Conservation (phyloP, 2,113 vertebrate genomes). For the Hippopotamus amphibius region DNA sequence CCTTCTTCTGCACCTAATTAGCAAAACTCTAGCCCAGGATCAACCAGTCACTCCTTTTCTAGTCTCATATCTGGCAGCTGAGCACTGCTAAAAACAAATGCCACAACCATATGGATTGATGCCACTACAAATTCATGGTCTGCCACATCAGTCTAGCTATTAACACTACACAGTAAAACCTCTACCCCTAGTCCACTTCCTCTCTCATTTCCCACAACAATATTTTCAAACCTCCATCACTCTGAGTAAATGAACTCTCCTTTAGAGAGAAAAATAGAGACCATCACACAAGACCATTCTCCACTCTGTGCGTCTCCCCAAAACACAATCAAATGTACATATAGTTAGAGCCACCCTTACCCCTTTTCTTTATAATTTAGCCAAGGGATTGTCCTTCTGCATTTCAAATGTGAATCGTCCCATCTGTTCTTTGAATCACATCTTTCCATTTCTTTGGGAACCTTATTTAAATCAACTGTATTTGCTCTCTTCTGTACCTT, state of each 20-base stretch:
- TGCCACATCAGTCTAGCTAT: conserved; percentile 47
- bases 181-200: not conserved
- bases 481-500: not conserved
- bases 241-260: conserved; percentile 32
- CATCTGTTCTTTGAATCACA: conserved; percentile 35
- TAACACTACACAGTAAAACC: conserved; percentile 29
- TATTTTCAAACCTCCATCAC: conserved; percentile 51
- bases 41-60: conserved; percentile 26
- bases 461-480: not conserved
- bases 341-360: not conserved
- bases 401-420: conserved; percentile 29
- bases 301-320: not conserved
- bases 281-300: not conserved
- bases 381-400: not conserved
- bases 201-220: conserved; percentile 17
- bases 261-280: conserved; percentile 55
- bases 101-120: not conserved
- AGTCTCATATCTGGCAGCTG: not conserved
- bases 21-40: conserved; percentile 11
- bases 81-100: conserved; percentile 41
- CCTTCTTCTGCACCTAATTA: conserved; percentile 50
- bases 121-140: conserved; percentile 42
- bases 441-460: conserved; percentile 7
- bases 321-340: conserved; percentile 12
- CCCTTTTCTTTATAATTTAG: conserved; percentile 23